Evolutionary conservation across 1,140 invertebrate species (phyloP).

Genomic region (Probaryconus sp.): DNA sequence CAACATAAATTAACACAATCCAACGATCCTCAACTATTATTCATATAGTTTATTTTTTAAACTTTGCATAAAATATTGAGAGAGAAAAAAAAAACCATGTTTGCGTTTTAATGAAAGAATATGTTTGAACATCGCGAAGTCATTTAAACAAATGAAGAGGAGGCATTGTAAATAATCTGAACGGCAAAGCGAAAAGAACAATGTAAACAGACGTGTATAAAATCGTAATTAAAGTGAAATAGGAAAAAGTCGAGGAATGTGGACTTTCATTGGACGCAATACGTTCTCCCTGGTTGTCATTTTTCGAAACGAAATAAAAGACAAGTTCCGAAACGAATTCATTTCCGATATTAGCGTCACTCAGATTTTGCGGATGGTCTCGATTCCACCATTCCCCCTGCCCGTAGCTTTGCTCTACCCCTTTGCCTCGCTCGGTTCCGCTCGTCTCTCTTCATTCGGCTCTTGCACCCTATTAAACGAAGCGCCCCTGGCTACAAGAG

Average conservation of each 20-base stretch:
- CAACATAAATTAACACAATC: no score
- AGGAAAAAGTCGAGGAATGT: conserved; percentile 9
- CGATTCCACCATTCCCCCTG: neutral
- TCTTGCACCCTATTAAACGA: conserved; percentile 62
- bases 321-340: conserved; percentile 14
- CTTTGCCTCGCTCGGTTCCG: no score
- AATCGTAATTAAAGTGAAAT: conserved; percentile 43
- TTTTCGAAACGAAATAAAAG: conserved; percentile 16
- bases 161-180: conserved; percentile 44
- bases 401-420: no score
- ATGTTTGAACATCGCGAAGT: conserved; percentile 20
- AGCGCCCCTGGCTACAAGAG: conserved; percentile 61
- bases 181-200: conserved; percentile 34
- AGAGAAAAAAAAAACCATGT: no score
- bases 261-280: no score
- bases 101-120: no score
- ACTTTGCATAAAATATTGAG: no score
- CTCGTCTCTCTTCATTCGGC: conserved; percentile 2
- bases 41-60: no score
- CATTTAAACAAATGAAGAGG: conserved; percentile 33
- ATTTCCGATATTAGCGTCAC: conserved; percentile 28
- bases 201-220: conserved; percentile 36
- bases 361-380: conserved; percentile 49
- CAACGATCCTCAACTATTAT: no score
- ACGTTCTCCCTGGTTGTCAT: no score